Conservation (phyloP, 1,140 invertebrate genomes). For the Ooceraea biroi region DNA sequence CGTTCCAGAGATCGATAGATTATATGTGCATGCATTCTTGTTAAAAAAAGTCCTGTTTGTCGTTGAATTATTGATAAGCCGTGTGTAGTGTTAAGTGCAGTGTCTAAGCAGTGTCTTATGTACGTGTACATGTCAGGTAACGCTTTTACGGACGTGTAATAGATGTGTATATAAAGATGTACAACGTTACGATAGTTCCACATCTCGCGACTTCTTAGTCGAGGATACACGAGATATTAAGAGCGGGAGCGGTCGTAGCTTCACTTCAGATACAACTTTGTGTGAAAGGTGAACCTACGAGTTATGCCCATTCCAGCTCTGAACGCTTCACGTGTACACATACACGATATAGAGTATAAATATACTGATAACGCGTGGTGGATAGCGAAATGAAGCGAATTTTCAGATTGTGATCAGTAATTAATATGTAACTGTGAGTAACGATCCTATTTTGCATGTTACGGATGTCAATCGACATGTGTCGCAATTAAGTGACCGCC, state of each 20-base stretch:
- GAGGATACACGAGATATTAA: background rate
- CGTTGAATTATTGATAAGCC: slow-evolving; percentile 56
- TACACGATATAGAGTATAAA: background rate
- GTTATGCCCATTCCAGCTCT: background rate
- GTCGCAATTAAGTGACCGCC: background rate
- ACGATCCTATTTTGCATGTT: too few relatives aligned
- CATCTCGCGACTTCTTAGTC: background rate
- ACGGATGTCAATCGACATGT: too few relatives aligned
- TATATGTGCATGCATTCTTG: slow-evolving; percentile 52
- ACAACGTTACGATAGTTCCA: slow-evolving; percentile 22
- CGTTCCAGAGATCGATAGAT: slow-evolving; percentile 16
- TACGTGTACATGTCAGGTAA: slow-evolving; percentile 12
- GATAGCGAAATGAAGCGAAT: background rate
- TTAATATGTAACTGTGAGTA: too few relatives aligned
- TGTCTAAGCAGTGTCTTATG: slow-evolving; percentile 10
- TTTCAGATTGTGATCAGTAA: background rate
- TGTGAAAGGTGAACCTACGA: background rate
- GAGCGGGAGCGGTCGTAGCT: background rate
- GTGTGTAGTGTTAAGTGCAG: slow-evolving; percentile 25
- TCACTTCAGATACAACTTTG: background rate
- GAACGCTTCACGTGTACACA: background rate
- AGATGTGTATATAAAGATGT: slow-evolving; percentile 11
- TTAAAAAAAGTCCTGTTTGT: slow-evolving; percentile 54
- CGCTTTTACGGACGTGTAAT: slow-evolving; percentile 30
- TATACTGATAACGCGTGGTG: background rate